Percentiles rank a stretch among this genome's conserved stretches.
These are phyloP conservation scores for Rhombomys opimus DNA, from an alignment of 2,113 vertebrate genomes.

Conservation along the genomic window DNA sequence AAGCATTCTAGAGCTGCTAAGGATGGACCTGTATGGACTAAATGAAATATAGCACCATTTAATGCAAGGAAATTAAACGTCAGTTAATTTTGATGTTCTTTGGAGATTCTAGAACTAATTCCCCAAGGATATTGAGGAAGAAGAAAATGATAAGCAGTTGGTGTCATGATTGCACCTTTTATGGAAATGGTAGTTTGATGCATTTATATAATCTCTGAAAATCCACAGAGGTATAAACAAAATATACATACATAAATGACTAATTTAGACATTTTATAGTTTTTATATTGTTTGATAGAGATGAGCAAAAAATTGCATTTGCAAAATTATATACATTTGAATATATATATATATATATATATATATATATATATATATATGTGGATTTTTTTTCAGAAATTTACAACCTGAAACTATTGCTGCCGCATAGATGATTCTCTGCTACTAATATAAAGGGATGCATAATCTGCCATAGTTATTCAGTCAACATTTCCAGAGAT, in stretches of 20 bases:
- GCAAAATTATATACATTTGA: background rate
- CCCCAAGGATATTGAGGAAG: background rate
- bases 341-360: no score
- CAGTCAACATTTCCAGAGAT: slow-evolving; percentile 60
- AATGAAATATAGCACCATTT: background rate
- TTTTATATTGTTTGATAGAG: background rate
- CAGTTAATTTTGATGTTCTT: background rate
- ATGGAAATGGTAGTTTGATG: background rate
- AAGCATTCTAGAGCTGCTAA: background rate
- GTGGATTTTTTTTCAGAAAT: slow-evolving; percentile 35
- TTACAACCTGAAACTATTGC: background rate
- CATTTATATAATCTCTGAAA: background rate
- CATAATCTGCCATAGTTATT: slow-evolving; percentile 30
- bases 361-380: no score
- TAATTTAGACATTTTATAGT: background rate
- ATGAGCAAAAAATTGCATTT: background rate
- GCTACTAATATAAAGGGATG: slow-evolving; percentile 73
- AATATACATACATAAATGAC: background rate
- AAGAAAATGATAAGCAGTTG: no score
- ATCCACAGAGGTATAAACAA: no score
- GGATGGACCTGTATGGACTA: rapidly evolving
- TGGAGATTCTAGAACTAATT: background rate
- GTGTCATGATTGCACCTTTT: background rate
- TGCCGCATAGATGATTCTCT: background rate
- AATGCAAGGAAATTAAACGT: background rate